Conservation (phyloP, 1,140 invertebrate species). For the Portunus trituberculatus region DNA sequence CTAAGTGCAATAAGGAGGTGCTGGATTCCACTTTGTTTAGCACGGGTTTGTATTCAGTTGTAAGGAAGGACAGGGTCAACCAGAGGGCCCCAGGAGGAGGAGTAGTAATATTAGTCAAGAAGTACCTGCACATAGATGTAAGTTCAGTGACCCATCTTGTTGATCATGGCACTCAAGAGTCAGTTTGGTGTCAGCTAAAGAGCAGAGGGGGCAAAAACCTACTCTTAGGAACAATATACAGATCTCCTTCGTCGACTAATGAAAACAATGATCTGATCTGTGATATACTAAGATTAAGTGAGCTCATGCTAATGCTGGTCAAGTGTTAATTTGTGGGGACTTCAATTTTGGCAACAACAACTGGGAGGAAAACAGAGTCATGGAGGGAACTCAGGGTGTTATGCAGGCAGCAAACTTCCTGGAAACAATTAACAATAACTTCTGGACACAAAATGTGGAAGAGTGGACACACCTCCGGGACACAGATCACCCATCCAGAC, state of each 20-base stretch:
- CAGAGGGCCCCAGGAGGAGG: slow-evolving; percentile 37
- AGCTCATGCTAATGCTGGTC: background rate
- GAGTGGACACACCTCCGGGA: slow-evolving; percentile 15
- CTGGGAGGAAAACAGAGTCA: slow-evolving; percentile 32
- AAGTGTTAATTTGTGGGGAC: slow-evolving; percentile 26
- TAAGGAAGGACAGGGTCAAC: slow-evolving; percentile 27
- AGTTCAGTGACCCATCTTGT: no score
- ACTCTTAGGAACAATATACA: slow-evolving; percentile 16
- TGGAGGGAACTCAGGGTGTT: background rate
- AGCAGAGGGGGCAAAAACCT: slow-evolving; percentile 26
- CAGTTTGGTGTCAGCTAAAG: slow-evolving; percentile 10
- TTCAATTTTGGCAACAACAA: slow-evolving; percentile 3
- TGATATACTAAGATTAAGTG: slow-evolving; percentile 18
- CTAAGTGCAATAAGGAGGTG: background rate
- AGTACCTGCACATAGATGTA: no score
- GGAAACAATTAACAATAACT: slow-evolving; percentile 10
- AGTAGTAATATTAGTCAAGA: background rate
- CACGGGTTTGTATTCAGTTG: background rate
- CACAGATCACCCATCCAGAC: slow-evolving; percentile 34
- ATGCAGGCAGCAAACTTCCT: slow-evolving; percentile 13
- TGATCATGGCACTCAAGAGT: background rate
- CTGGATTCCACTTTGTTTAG: background rate
- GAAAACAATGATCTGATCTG: slow-evolving; percentile 33
- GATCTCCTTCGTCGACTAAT: background rate
- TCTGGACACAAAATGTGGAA: slow-evolving; percentile 32